Evolutionary conservation across 2,888 invertebrate genomes (phyloP), one percentile per base, ranked within the genome.

Genomic region (Epicampocera succincta): DNA sequence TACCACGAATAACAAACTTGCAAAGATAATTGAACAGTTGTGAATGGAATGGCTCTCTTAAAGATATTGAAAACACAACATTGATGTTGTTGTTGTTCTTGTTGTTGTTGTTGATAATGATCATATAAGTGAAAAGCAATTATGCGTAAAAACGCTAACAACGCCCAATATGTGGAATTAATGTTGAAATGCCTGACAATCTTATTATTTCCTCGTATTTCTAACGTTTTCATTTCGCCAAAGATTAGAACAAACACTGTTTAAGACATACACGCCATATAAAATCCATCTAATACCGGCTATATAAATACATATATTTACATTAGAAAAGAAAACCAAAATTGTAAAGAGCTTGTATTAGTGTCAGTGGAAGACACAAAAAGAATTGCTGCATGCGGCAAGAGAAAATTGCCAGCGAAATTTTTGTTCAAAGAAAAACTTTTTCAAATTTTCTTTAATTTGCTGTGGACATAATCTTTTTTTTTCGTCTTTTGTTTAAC

Each of bases 241-340:
- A 52, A 75, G 80, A 80, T 84, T 80, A 79, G 73, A 82, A 82
- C 75, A 73, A 79, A 60, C 66, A 61, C 71, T 74, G 68, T 74
- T 74, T 74, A 58, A 46, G 68, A 46, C 56, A 73, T 19, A 50
- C 46, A n/a, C 42, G 48, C 56, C 44, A 52, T 61, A 72, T 17
- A 72, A 40, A 38, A 50, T 72, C 42, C 17, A 11, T 60, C 3
- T 71, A 21, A 50, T 60, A 29, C 12, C n/a, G 38, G 25, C 5
- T 25, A 33, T 5, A 25, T 25, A n/a, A n/a, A 29, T 29, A 29
- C 29, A 3, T 29, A 6, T 29, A 61, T 72, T 65, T 58, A 29
- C 73, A 63, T 25, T 56, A 42, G 1, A 9, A 19, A 15, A 6
- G 8, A 61, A 42, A 25, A 17, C 13, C 9, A 52, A 63, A 54